phyloP scores from a whole-genome alignment of 2,113 vertebrate species.

The Nycticorax nycticorax region DNA sequence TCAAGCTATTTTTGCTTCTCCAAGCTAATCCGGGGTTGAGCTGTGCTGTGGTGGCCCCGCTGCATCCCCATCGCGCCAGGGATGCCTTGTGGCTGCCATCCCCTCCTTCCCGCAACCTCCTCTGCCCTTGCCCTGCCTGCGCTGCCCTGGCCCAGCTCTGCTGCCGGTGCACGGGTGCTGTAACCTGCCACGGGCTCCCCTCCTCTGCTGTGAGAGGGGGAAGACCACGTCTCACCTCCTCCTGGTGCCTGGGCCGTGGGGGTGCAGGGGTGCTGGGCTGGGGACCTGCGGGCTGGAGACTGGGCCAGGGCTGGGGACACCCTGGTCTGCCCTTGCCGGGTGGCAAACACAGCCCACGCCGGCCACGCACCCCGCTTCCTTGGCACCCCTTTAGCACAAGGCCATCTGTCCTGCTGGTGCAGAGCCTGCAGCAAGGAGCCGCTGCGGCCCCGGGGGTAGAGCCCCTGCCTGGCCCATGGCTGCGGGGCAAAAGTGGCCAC shows the following conservation, averaged over 20 bases:
- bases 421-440: neutral
- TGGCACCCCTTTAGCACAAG: neutral
- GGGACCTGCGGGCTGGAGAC: fast-evolving
- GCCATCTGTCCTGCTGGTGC: fast-evolving
- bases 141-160: neutral
- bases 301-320: neutral
- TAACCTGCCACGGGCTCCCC: neutral
- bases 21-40: constrained; percentile 50
- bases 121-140: neutral
- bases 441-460: neutral
- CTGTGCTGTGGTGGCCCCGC: neutral
- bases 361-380: fast-evolving
- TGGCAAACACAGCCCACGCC: fast-evolving
- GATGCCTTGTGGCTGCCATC: neutral
- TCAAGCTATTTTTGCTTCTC: constrained; percentile 60
- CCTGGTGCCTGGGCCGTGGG: neutral
- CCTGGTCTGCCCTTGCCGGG: fast-evolving
- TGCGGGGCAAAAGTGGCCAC: neutral
- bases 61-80: neutral
- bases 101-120: neutral
- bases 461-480: fast-evolving
- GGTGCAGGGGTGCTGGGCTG: neutral
- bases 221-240: neutral
- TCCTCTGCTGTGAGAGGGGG: neutral
- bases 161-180: fast-evolving